Base-by-base conservation (phyloP, 2,113 vertebrate species). In the Polypterus bichir region DNA sequence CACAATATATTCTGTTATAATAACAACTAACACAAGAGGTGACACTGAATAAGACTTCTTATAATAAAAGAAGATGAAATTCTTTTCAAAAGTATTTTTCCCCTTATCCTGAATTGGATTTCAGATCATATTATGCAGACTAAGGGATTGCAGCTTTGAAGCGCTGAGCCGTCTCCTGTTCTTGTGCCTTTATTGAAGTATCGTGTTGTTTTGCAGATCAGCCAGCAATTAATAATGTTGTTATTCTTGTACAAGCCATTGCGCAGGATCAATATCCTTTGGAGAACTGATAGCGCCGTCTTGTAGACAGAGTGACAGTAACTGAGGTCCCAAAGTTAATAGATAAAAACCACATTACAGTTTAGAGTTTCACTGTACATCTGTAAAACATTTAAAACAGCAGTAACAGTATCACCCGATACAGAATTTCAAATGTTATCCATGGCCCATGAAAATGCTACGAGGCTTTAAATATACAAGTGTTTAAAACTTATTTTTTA, bases 161-260 rank as follows among this genome's bases (percentile, higher is more conserved):
- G 60, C 59, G 27, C 47, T 9, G 4, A 54, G 46, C 46, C 5
- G 61, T 62, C 48, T 59, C 49, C 47, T 54, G 55, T 44, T 47
- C 10, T 6, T 56, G 44, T 4, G 54, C 11, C 57, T 57, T 46
- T 52, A 27, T 6, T 48, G 47, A 62, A 58, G 63, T 69, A 64
- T 69, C 59, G 53, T 57, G 62, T 71, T 68, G 62, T 67, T 66
- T 59, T 59, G 60, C 58, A 57, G 54, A 65, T 62, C 68, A 56
- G 68, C 64, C 64, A 67, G 65, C 67, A 70, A 72, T 70, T 69
- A 74, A 74, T 71, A 74, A 74, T 70, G 68, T 67, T 74, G 70
- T 72, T 72, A 69, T 72, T 72, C 73, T 66, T 72, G 70, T 74
- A 67, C 69, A 66, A 62, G 66, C 66, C 71, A 70, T 72, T 60